phyloP scores from a whole-genome alignment of 2,888 invertebrate genomes.

The Drosophila melanosoma region DNA sequence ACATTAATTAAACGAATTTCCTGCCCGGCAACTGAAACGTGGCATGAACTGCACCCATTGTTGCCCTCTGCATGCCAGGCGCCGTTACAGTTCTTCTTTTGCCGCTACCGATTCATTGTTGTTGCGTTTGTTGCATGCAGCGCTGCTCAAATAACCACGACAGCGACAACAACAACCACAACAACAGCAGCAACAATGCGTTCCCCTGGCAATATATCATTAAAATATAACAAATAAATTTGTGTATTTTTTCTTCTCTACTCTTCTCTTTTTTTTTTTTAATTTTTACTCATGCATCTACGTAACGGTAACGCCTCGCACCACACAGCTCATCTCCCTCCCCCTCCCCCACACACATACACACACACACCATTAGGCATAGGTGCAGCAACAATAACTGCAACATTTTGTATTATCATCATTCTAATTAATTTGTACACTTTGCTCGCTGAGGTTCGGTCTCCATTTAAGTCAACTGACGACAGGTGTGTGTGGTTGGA shows the following conservation, averaged over 20 bases:
- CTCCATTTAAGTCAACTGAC: constrained; percentile 33
- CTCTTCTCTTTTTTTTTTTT: background rate
- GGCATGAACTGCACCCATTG: constrained; percentile 31
- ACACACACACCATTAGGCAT: background rate
- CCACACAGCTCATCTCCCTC: constrained; percentile 22
- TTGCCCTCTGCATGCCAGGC: constrained; percentile 45
- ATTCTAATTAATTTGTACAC: constrained; percentile 64
- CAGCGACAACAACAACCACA: background rate
- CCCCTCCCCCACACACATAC: background rate
- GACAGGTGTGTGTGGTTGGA: constrained; percentile 4
- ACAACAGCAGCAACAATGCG: constrained; percentile 33
- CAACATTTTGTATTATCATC: constrained; percentile 39
- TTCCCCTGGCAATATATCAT: constrained; percentile 54
- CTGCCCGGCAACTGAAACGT: constrained; percentile 27
- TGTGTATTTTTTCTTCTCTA: background rate
- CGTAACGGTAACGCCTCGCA: constrained; percentile 51
- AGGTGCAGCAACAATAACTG: constrained; percentile 22
- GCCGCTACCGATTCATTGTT: constrained; percentile 11
- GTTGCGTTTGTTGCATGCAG: constrained; percentile 23
- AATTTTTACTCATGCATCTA: constrained; percentile 38
- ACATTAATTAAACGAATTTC: constrained; percentile 58
- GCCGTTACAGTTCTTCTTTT: constrained; percentile 20
- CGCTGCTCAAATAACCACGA: constrained; percentile 41
- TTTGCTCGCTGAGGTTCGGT: constrained; percentile 7
- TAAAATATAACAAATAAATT: constrained; percentile 49